A percentile compares a stretch with the other conserved stretches of the same genome.
Conservation (phyloP, 1,140 invertebrate species). For the Meteorus sp. region DNA sequence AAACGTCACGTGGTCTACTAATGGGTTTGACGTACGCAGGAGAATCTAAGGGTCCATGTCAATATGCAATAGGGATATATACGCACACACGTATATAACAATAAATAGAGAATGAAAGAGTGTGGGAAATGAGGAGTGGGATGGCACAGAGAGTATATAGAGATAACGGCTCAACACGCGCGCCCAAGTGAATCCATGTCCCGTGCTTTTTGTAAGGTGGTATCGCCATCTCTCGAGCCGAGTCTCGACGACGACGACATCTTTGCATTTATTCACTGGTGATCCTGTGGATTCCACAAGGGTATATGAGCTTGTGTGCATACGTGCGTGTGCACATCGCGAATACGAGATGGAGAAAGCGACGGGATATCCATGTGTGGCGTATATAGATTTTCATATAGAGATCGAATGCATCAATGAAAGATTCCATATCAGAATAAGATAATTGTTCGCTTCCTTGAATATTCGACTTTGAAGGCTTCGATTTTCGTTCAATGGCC, state of each 20-base stretch:
- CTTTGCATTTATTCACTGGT: constrained; percentile 16
- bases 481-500: constrained; percentile 27
- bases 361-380: constrained; percentile 20
- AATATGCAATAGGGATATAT: too few species aligned
- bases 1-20: not conserved
- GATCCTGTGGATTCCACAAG: not conserved
- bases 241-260: constrained; percentile 12
- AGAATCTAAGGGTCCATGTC: constrained; percentile 11
- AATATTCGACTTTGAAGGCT: constrained; percentile 49
- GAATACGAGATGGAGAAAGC: too few species aligned
- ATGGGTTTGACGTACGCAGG: not conserved
- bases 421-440: constrained; percentile 55
- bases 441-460: constrained; percentile 59
- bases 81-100: not conserved
- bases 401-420: too few species aligned
- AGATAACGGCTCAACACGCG: constrained; percentile 45
- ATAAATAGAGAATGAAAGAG: constrained; percentile 11
- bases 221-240: too few species aligned
- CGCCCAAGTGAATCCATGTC: constrained; percentile 53
- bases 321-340: too few species aligned
- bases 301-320: constrained; percentile 18
- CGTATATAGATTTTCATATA: too few species aligned
- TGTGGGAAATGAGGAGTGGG: constrained; percentile 22
- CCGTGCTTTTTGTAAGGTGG: constrained; percentile 40
- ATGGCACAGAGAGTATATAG: constrained; percentile 46